Base-by-base conservation (phyloP, 2,797 vertebrate genomes). In the Arctocebus calabarensis region DNA sequence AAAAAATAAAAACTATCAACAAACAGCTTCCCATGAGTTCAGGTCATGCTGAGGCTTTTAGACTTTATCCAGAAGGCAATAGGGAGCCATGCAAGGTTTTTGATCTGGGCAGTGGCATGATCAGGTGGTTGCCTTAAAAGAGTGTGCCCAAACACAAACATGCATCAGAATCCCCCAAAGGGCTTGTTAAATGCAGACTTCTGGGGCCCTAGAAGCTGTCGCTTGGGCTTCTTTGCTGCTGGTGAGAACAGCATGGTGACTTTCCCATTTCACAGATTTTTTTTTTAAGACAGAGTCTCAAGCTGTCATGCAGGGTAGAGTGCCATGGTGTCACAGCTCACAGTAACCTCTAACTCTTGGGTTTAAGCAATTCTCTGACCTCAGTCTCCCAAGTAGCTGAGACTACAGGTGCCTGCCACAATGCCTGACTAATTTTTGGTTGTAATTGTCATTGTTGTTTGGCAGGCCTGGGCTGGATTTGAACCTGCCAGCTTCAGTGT, bases 211-310 rank as follows among this genome's bases (percentile, higher is more conserved):
- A 6, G 14, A 14, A 3, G 4, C 0, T 0, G 34, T 40, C 55
- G 1, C 45, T 25, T 23, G 3, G 73, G 27, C 27, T 70, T 61
- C 14, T 0, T 0, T 22, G 34, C 7, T 13, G 71, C 13, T 0
- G 2, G 7, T 14, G 14, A 45, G 34, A 22, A 73, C 32, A 73
- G 20, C 3, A 0, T 0, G 19, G 37, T 1, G 40, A 19, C 5
- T 7, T 8, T 16, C 43, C 68, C 43, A 12, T 22, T 77, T 61
- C 34, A 82, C 34, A 52, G 82, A 14, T 9, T 22, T 14, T 22
- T 52, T 52, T 52, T 52, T 52, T 52, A 14, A 52, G 48, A 52
- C 48, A 52, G 48, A 52, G 14, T 16, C 48, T 52, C 48, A 52
- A 52, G 48, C 48, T 52, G 48, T 52, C 14, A 4, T 13, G 13